Base-by-base conservation (phyloP, 2,797 vertebrate genomes). In the Psittacula derbiana region DNA sequence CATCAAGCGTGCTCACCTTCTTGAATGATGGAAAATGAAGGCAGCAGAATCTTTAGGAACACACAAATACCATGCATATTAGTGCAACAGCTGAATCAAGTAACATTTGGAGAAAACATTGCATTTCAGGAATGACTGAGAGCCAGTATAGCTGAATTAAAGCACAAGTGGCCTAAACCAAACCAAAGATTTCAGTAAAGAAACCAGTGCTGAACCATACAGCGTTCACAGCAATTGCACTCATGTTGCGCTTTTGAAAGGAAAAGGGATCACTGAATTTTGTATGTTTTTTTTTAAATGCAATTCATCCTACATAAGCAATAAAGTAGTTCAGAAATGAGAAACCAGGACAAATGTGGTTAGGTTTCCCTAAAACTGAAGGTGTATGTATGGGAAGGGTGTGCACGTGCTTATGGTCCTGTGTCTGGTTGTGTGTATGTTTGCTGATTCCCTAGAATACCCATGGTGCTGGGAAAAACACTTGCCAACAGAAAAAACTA, bases 401-500 rank as follows among this genome's bases (percentile, higher is more conserved):
- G 44, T 33, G 30, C 41, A 46, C 1, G 2, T 71, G 47, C 47
- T 89, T 58, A 47, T 0, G 2, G 40, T 85, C 87, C 69, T 30
- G 31, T 47, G 30, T 36, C 75, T 60, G 38, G 24, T 38, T 52
- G 20, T 47, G 28, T 41, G 21, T 31, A 6, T 5, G 8, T 53
- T 23, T 31, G 66, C 12, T 61, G 25, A 53, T 76, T 81, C 86
- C 66, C 64, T 72, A 12, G 53, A 85, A 60, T 20, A 83, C 19
- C 31, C 10, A 47, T 10, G 24, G 5, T 25, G 11, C 74, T 55
- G 27, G 86, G 55, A 82, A 94, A 94, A 96, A 76, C 69, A 41
- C 43, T 91, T 70, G 69, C 55, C 75, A 81, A 87, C 78, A 93
- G 16, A 94, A 91, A 94, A 94, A 88, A 85, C 73, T 90, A 85